These are phyloP conservation scores for Luperina testacea DNA, from an alignment of 2,888 invertebrate species.

Conservation along the genomic window DNA sequence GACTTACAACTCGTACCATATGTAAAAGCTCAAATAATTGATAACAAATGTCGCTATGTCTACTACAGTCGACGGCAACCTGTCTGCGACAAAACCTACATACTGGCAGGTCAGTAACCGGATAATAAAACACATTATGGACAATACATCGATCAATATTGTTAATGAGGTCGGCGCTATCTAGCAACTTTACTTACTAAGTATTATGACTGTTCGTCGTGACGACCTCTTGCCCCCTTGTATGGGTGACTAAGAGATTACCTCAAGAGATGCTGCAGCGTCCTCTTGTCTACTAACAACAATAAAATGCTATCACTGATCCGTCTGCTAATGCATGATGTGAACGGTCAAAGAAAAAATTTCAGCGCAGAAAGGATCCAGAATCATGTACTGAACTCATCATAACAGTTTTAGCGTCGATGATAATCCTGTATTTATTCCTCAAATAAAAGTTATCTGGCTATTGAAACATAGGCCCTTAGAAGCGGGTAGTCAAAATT, in stretches of 20 bases:
- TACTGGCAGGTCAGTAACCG: conserved; percentile 38
- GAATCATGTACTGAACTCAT: no score
- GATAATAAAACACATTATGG: conserved; percentile 8
- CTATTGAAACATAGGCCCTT: no score
- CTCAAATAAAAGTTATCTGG: no score
- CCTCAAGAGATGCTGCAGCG: neutral
- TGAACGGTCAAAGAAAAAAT: no score
- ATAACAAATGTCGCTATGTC: conserved; percentile 9
- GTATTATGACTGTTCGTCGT: neutral
- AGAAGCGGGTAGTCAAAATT: no score
- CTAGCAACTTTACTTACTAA: conserved; percentile 15
- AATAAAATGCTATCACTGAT: neutral
- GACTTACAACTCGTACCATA: neutral
- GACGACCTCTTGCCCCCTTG: neutral
- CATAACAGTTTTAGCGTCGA: no score
- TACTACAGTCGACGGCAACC: neutral
- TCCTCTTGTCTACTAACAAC: neutral
- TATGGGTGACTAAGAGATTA: neutral
- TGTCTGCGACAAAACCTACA: conserved; percentile 15
- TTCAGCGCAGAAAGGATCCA: no score
- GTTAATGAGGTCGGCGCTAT: conserved; percentile 26
- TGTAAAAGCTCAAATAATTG: neutral
- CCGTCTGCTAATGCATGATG: neutral
- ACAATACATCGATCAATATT: conserved; percentile 49
- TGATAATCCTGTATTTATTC: no score